Conservation (phyloP, 2,888 invertebrate species). For the Platycnemis pennipes region DNA sequence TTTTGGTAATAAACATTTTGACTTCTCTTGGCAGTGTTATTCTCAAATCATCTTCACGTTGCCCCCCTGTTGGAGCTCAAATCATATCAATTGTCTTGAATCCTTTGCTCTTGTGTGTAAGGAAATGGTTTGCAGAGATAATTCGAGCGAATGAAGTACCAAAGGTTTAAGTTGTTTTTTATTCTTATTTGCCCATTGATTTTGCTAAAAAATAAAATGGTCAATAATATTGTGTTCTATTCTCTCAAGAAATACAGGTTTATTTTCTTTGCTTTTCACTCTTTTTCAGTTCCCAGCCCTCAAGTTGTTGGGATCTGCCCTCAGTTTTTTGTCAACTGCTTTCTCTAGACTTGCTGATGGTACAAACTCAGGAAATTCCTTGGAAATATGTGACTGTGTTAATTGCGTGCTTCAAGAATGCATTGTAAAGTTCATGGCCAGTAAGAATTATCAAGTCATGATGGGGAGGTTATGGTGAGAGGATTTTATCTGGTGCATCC, state of each 20-base stretch:
- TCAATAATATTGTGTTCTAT: too few relatives aligned
- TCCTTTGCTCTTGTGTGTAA: conserved; percentile 72
- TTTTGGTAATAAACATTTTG: not conserved
- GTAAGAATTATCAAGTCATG: conserved; percentile 19
- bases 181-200: not conserved
- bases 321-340: conserved; percentile 72
- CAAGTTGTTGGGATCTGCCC: conserved; percentile 74
- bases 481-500: not conserved
- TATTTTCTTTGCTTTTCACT: not conserved
- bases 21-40: not conserved
- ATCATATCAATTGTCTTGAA: conserved; percentile 12
- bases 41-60: not conserved
- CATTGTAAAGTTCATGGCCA: conserved; percentile 46
- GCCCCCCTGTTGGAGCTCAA: conserved; percentile 38
- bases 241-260: not conserved
- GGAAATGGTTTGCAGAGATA: conserved; percentile 75
- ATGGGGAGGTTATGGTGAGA: conserved; percentile 58
- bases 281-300: conserved; percentile 74
- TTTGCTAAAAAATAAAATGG: not conserved
- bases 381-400: conserved; percentile 35
- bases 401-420: conserved; percentile 42
- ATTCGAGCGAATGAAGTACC: conserved; percentile 67
- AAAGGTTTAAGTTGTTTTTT: conserved; percentile 68
- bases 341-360: conserved; percentile 61
- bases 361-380: not conserved